Base-by-base conservation (phyloP, 2,888 invertebrate genomes). In the Netelia virgata region DNA sequence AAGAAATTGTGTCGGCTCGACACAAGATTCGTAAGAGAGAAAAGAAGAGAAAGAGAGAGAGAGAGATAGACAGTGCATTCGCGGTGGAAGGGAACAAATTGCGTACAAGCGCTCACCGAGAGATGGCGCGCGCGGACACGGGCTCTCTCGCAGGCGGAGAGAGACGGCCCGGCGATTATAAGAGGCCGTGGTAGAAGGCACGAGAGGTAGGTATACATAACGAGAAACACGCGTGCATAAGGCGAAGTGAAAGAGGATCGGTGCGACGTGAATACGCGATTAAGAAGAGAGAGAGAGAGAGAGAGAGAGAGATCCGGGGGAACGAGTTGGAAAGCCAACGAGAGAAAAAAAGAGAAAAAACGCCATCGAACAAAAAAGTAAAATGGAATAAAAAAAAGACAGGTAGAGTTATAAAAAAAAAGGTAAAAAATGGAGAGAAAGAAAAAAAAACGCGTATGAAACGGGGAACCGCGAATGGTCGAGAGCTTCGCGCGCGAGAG, bases 1-100 rank as follows among this genome's bases (percentile, higher is more conserved):
- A 61, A 76, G 47, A 41, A 61, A 57, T 72, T 73, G 59, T 57
- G 64, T 63, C 57, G 57, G 80, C 55, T 75, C 70, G 75, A 53
- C 8, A 18, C 16, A 57, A 47, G 41, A 64, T 36, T 28, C 20
- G 11, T 6, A 28, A 18, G 50, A n/a, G 16, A 69, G 53, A 16
- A 64, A 64, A n/a, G 23, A 20, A 59, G 53, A 68, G 28, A 61
- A 57, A 69, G 61, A 74, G 68, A 75, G 63, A 63, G 47, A 72
- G 43, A 41, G 43, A 59, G 70, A 47, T 23, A 61, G 36, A 61
- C 20, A 74, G 79, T 64, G 77, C 81, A 87, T 85, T 86, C 83
- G 86, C 83, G 83, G 85, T 88, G 90, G 90, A 91, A 88, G 89
- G 86, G 90, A 91, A 92, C 92, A 92, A 92, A 92, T 92, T 92